These are phyloP conservation scores for Callionymus lyra DNA, from an alignment of 2,113 vertebrate species.

Conservation along the genomic window DNA sequence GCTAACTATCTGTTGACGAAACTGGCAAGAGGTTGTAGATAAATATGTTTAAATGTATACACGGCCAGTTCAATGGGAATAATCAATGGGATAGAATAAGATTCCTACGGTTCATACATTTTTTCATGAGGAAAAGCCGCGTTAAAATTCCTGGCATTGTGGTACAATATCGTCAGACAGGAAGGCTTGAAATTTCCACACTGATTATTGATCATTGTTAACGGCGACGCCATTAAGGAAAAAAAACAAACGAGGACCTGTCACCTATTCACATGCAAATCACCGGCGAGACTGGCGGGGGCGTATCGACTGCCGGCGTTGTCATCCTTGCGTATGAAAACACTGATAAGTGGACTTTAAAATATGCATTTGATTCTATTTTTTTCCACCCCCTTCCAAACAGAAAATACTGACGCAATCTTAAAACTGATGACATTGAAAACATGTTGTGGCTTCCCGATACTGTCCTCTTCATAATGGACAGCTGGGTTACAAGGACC, in stretches of 20 bases:
- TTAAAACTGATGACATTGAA: no score
- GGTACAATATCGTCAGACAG: conserved; percentile 17
- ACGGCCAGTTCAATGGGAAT: no score
- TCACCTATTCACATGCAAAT: conserved; percentile 33
- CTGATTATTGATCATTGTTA: conserved; percentile 33
- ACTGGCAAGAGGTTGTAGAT: neutral
- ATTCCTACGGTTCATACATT: no score
- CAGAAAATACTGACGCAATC: no score
- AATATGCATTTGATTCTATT: no score
- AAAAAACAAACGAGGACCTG: conserved; percentile 34
- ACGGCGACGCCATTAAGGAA: conserved; percentile 14
- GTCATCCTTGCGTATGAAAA: no score
- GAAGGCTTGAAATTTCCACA: conserved; percentile 12
- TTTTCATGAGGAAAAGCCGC: neutral
- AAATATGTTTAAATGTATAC: no score
- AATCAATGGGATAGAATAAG: no score
- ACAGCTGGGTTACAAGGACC: conserved; percentile 36
- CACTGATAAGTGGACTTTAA: no score
- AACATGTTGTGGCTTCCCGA: conserved; percentile 8
- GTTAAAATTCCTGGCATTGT: neutral
- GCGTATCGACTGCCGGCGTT: no score
- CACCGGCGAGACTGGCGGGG: neutral
- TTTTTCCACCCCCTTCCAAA: no score
- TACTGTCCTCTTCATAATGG: conserved; percentile 35
- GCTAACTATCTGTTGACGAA: conserved; percentile 1